Percentiles rank a stretch among this genome's conserved stretches.
Evolutionary conservation across 30 jellyfish, hydroid and myxozoan species (phyloP).

Genomic region (Rhopilema esculentum): DNA sequence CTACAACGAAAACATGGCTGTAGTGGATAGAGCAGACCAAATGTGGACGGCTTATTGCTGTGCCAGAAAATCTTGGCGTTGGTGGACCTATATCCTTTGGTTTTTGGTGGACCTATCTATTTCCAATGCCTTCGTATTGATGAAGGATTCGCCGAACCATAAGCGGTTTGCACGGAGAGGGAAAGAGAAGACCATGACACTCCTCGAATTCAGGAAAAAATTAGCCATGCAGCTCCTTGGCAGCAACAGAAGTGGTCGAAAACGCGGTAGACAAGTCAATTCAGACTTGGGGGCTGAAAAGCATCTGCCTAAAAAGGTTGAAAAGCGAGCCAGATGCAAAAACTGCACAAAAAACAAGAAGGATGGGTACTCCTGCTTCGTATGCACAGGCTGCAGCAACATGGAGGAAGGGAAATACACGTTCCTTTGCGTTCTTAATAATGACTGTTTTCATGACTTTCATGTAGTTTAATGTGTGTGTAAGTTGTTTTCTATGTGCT

Average conservation of each 20-base stretch:
- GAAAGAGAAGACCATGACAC: neutral
- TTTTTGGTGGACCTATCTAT: neutral
- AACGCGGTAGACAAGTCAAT: neutral
- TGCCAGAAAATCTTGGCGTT: neutral
- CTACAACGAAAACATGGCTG: conserved; percentile 43
- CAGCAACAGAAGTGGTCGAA: neutral
- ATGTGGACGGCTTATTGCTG: conserved; percentile 7
- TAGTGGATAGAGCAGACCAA: conserved; percentile 24
- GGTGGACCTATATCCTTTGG: conserved; percentile 27
- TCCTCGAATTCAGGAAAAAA: neutral
- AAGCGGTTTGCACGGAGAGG: neutral
- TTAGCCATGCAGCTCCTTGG: conserved; percentile 1
- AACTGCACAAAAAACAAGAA: neutral
- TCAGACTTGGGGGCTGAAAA: neutral
- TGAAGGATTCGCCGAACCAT: conserved; percentile 18
- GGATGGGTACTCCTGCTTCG: neutral
- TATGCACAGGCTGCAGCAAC: conserved; percentile 23
- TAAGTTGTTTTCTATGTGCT: too few species aligned
- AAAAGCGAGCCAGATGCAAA: neutral
- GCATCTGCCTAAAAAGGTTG: conserved; percentile 12
- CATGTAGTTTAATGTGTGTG: too few species aligned
- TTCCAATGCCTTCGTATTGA: conserved; percentile 1
- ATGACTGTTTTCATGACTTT: neutral
- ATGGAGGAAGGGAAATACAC: neutral
- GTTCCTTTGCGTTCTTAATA: neutral